These are phyloP conservation scores for Melanotaenia duboulayi DNA, from an alignment of 2,113 vertebrate genomes.

Conservation along the genomic window DNA sequence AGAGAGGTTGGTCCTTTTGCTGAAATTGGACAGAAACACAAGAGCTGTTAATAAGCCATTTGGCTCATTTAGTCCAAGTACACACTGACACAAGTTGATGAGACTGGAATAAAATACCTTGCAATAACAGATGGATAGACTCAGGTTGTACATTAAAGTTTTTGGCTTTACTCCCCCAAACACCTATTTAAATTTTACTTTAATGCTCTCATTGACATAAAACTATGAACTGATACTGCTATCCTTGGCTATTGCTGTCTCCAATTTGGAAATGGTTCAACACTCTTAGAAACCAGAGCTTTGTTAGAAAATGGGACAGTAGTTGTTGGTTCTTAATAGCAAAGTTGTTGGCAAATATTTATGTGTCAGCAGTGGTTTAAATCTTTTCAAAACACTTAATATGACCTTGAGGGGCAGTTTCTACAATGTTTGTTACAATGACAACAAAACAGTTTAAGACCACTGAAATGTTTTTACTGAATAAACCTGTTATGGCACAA, in stretches of 20 bases:
- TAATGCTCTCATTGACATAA: not conserved
- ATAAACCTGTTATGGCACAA: too few species aligned
- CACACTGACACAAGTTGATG: constrained; percentile 59
- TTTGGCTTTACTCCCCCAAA: constrained; percentile 29
- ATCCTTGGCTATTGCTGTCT: not conserved
- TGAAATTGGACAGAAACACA: constrained; percentile 45
- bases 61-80: constrained; percentile 63
- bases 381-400: too few species aligned
- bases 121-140: constrained; percentile 53
- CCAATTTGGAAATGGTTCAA: not conserved
- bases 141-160: constrained; percentile 35
- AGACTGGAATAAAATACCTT: constrained; percentile 58
- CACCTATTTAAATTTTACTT: constrained; percentile 6
- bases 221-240: not conserved
- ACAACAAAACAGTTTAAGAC: too few species aligned
- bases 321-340: too few species aligned
- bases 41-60: constrained; percentile 67
- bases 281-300: not conserved
- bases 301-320: not conserved
- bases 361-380: too few species aligned
- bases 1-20: constrained; percentile 25
- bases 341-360: too few species aligned
- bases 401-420: too few species aligned
- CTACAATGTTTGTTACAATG: too few species aligned
- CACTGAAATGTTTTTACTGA: too few species aligned